phyloP scores from a whole-genome alignment of 2,888 invertebrate species.

The Troides aeacus region DNA sequence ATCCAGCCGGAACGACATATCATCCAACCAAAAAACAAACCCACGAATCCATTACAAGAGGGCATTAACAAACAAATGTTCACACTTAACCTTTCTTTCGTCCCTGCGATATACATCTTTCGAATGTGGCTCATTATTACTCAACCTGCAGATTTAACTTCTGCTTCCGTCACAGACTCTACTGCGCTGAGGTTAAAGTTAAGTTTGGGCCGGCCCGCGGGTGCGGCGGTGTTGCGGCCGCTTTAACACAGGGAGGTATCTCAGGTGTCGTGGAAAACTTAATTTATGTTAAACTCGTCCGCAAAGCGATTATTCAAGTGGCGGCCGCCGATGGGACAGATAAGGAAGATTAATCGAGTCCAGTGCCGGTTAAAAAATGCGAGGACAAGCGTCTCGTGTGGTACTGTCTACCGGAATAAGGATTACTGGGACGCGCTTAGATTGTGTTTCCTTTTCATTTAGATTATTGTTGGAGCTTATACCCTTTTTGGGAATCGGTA shows the following conservation, averaged over 20 bases:
- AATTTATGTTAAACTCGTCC: slow-evolving; percentile 79
- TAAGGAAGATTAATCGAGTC: slow-evolving; percentile 75
- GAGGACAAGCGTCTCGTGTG: slow-evolving; percentile 66
- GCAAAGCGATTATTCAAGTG: slow-evolving; percentile 73
- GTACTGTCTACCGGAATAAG: slow-evolving; percentile 47
- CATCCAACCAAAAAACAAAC: slow-evolving; percentile 61
- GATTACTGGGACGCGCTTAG: slow-evolving; percentile 28
- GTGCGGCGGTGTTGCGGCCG: slow-evolving; percentile 36
- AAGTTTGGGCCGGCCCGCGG: slow-evolving; percentile 34
- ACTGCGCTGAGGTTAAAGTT: slow-evolving; percentile 36
- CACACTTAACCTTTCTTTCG: slow-evolving; percentile 78
- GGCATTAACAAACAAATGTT: slow-evolving; percentile 79
- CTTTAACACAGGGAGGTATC: slow-evolving; percentile 67
- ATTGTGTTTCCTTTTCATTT: slow-evolving; percentile 19
- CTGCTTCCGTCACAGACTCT: slow-evolving; percentile 29
- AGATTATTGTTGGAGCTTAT: slow-evolving; percentile 3
- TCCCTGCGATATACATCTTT: slow-evolving; percentile 70
- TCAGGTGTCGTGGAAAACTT: slow-evolving; percentile 77
- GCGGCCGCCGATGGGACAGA: slow-evolving; percentile 64
- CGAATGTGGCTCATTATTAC: slow-evolving; percentile 72
- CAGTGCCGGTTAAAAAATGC: slow-evolving; percentile 54
- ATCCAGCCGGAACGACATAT: slow-evolving; percentile 67
- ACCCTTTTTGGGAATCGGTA: neutral
- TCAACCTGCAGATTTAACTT: slow-evolving; percentile 39
- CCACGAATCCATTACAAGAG: slow-evolving; percentile 72